Evolutionary conservation across 2,113 vertebrate genomes (phyloP).

Genomic region (Entomyzon cyanotis): DNA sequence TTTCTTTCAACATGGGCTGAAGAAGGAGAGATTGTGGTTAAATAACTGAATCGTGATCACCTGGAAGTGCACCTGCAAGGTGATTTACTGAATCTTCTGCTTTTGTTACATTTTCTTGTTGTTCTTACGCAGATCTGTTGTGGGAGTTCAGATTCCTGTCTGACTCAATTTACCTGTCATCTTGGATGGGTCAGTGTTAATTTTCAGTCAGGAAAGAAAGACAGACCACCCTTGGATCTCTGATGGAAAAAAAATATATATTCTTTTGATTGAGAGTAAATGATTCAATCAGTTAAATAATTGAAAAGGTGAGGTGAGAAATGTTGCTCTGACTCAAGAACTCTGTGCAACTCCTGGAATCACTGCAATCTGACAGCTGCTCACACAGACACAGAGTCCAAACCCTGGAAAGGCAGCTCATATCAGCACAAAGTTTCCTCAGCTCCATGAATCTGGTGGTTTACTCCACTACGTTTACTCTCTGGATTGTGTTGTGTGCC

Average conservation of each 20-base stretch:
- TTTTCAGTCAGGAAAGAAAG: not conserved
- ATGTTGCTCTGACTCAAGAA: not conserved
- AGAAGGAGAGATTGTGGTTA: conserved; percentile 24
- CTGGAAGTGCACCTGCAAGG: not conserved
- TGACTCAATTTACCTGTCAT: not conserved
- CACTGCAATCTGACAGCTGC: not conserved
- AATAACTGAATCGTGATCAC: not conserved
- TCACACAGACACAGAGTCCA: not conserved
- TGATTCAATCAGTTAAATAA: not conserved
- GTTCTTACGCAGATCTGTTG: not conserved
- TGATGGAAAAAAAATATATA: not conserved
- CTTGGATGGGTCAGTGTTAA: not conserved
- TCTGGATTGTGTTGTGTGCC: not conserved
- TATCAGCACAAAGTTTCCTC: not conserved
- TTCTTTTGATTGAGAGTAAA: not conserved
- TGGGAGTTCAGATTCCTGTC: not conserved
- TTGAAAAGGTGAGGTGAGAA: not conserved
- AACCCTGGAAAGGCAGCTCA: not conserved
- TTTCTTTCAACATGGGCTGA: conserved; percentile 66
- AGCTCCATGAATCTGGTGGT: not conserved
- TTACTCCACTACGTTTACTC: not conserved
- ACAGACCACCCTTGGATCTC: not conserved
- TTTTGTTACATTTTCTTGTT: not conserved
- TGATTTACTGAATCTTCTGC: not conserved
- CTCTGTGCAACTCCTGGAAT: not conserved